These are phyloP conservation scores for Carollia perspicillata DNA, from an alignment of 2,113 vertebrate species.

Conservation along the genomic window DNA sequence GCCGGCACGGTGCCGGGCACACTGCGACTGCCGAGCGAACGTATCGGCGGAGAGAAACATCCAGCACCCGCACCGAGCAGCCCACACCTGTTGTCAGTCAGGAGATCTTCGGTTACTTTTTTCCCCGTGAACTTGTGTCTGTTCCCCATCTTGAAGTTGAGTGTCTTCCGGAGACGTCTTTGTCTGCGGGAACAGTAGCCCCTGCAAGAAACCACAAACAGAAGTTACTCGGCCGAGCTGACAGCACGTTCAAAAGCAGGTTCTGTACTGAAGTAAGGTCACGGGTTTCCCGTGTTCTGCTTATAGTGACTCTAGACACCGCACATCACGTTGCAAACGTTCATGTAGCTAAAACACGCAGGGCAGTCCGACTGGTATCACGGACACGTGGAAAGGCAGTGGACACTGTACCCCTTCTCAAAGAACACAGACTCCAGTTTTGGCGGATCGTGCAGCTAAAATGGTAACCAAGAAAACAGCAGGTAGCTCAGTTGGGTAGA, in stretches of 20 bases:
- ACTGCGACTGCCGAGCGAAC: not conserved
- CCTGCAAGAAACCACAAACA: constrained; percentile 76
- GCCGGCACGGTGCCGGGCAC: not conserved
- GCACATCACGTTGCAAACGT: not conserved
- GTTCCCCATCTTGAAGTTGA: constrained; percentile 98
- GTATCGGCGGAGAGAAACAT: too few relatives aligned
- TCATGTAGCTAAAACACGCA: not conserved
- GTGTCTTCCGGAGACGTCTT: constrained; percentile 94
- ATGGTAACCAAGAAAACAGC: not conserved
- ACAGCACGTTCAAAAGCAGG: not conserved
- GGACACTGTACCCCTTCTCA: not conserved
- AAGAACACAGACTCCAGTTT: not conserved
- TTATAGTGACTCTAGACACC: not conserved
- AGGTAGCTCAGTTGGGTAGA: too few relatives aligned
- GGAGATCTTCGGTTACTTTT: constrained; percentile 94
- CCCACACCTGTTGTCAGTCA: constrained; percentile 93
- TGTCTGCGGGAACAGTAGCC: constrained; percentile 96
- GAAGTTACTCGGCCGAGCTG: not conserved
- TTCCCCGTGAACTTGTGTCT: constrained; percentile 97
- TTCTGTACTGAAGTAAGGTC: not conserved
- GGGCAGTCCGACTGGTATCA: not conserved
- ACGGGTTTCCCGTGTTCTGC: not conserved
- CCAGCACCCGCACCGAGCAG: not conserved
- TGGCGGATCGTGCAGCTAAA: not conserved
- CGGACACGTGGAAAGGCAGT: not conserved